phyloP scores from a whole-genome alignment of 2,113 vertebrate genomes.

The Telmatochromis brichardi region DNA sequence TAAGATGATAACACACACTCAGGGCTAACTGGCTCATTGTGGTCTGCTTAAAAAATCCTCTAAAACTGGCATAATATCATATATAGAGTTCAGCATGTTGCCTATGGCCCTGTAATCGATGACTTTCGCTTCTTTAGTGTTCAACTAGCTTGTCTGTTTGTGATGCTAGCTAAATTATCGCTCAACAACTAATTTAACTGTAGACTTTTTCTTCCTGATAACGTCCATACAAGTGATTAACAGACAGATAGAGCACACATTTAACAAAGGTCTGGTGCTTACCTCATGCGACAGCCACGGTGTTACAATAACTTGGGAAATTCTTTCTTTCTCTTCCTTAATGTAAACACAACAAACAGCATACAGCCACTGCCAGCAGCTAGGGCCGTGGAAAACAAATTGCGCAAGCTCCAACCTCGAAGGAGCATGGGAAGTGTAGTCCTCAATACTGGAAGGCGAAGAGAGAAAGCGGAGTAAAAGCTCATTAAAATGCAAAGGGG shows the following conservation, averaged over 20 bases:
- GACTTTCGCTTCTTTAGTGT: neutral
- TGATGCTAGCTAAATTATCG: constrained; percentile 29
- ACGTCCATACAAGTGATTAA: neutral
- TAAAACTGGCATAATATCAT: accelerated
- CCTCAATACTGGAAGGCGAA: neutral
- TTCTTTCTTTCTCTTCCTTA: constrained; percentile 7
- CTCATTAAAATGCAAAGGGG: neutral
- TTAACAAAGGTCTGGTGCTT: neutral
- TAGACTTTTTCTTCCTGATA: neutral
- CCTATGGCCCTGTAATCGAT: neutral
- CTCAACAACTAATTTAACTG: constrained; percentile 22
- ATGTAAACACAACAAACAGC: constrained; percentile 51
- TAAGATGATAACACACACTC: neutral
- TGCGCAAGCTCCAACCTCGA: constrained; percentile 49
- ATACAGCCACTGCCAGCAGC: constrained; percentile 16
- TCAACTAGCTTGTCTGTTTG: constrained; percentile 1
- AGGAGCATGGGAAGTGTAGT: constrained; percentile 54
- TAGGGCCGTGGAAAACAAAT: constrained; percentile 50
- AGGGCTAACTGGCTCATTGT: neutral
- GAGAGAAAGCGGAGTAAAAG: accelerated
- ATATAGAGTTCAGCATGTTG: neutral
- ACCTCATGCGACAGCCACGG: constrained; percentile 62
- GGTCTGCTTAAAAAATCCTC: neutral
- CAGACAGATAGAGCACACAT: neutral
- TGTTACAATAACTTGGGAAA: neutral